These are phyloP conservation scores for Volucella bombylans DNA, from an alignment of 2,888 invertebrate genomes.

Conservation along the genomic window DNA sequence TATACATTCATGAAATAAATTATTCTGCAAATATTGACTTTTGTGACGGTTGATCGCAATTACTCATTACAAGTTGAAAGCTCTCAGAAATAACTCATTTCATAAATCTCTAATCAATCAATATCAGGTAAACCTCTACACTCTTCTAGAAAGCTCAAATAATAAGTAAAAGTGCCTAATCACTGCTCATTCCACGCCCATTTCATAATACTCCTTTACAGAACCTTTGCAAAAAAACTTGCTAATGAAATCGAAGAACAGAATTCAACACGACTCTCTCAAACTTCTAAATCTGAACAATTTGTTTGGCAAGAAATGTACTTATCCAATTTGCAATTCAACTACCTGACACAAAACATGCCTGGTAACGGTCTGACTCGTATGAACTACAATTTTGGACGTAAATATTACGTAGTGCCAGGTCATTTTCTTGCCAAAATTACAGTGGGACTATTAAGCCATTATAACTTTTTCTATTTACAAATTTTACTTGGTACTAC, in stretches of 20 bases:
- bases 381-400: background rate
- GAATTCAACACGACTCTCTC: background rate
- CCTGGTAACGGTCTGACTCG: background rate
- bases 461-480: no score
- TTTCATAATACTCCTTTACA: background rate
- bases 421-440: no score
- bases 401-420: background rate
- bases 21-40: no score
- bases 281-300: background rate
- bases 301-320: background rate
- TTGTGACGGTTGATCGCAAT: no score
- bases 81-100: no score
- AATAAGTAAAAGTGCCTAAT: background rate
- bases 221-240: background rate
- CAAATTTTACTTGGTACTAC: no score
- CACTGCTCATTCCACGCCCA: background rate
- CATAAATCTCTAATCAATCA: no score
- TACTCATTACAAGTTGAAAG: no score
- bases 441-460: no score
- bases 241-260: background rate
- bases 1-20: no score
- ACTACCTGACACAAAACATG: slow-evolving; percentile 15
- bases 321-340: slow-evolving; percentile 34
- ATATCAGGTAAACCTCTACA: no score
- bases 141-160: background rate